These are phyloP conservation scores for Philaenus spumarius DNA, from an alignment of 1,140 invertebrate species.

Conservation along the genomic window DNA sequence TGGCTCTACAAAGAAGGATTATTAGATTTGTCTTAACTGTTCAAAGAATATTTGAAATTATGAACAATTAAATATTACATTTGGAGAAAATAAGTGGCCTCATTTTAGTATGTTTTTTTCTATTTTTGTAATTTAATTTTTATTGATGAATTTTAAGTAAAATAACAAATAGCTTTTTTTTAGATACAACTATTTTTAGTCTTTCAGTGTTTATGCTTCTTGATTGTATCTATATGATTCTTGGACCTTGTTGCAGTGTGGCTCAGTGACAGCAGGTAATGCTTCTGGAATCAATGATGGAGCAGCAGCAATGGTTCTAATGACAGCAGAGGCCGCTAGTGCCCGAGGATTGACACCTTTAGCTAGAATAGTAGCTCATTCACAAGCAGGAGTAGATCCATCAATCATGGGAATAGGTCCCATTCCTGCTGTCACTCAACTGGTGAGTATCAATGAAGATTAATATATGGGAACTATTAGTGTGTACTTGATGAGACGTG, in stretches of 20 bases:
- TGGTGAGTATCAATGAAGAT: conserved; percentile 49
- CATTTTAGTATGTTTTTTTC: too few relatives aligned
- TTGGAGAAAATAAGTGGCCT: too few relatives aligned
- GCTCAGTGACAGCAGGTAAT: conserved; percentile 73
- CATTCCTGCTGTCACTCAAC: conserved; percentile 55
- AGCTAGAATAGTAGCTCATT: conserved; percentile 58
- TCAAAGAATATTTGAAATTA: too few relatives aligned
- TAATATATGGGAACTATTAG: too few relatives aligned
- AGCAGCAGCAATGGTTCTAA: conserved; percentile 71
- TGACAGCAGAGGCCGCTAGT: conserved; percentile 49
- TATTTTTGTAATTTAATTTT: too few relatives aligned
- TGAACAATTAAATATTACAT: too few relatives aligned
- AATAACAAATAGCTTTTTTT: too few relatives aligned
- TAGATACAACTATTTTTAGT: too few relatives aligned
- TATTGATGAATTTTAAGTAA: too few relatives aligned
- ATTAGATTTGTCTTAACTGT: too few relatives aligned
- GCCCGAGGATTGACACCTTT: conserved; percentile 46
- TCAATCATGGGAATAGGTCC: conserved; percentile 71
- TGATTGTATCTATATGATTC: not conserved
- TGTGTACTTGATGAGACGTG: too few relatives aligned
- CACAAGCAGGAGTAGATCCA: conserved; percentile 63
- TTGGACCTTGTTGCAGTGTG: conserved; percentile 36
- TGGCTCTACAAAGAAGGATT: too few relatives aligned
- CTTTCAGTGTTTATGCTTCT: not conserved
- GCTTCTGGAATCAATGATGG: conserved; percentile 82